Base-by-base conservation (phyloP, 2,113 vertebrate species). In the Symphodus melops region DNA sequence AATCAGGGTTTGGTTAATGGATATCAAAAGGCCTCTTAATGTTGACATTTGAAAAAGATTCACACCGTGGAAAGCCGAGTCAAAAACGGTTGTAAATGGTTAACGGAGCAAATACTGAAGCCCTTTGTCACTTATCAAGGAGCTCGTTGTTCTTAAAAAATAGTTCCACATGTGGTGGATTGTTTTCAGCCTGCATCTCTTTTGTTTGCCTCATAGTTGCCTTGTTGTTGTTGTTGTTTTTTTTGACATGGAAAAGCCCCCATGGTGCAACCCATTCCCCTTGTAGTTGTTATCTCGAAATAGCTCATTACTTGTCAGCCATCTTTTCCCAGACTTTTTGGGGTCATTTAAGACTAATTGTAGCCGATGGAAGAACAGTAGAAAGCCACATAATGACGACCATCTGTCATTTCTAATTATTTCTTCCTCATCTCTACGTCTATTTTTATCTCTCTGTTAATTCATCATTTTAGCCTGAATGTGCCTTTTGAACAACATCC, bases 351-450 rank as follows among this genome's bases (percentile, higher is more conserved):
- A 70, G 75, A 83, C 79, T 83, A 86, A 89, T 87, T 85, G 73
- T 76, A 60, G 81, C 71, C 82, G 53, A 36, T 77, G 67, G 79
- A 69, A 1, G 41, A 72, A 71, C 42, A 14, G 42, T 67, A 69
- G 21, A 72, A 75, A 72, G 79, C 66, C 36, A 17, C 60, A 58
- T 81, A 79, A 75, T 79, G 79, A 85, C 52, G 53, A 59, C 72
- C 86, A 86, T 89, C 83, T 90, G 87, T 88, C 81, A 79, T 68
- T 82, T 71, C 58, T 82, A 81, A 86, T 86, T 59, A 54, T 70
- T 74, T 59, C 53, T 55, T 72, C 33, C 28, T 72, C 52, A 49
- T 81, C 66, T 37, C 3, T 69, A 39, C 62, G 16, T 75, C 68
- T 85, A 51, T 86, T 81, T 84, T 68, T 73, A 84, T 57, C 5